Conservation (phyloP, 2,113 vertebrate species). For the Oreamnos americanus region DNA sequence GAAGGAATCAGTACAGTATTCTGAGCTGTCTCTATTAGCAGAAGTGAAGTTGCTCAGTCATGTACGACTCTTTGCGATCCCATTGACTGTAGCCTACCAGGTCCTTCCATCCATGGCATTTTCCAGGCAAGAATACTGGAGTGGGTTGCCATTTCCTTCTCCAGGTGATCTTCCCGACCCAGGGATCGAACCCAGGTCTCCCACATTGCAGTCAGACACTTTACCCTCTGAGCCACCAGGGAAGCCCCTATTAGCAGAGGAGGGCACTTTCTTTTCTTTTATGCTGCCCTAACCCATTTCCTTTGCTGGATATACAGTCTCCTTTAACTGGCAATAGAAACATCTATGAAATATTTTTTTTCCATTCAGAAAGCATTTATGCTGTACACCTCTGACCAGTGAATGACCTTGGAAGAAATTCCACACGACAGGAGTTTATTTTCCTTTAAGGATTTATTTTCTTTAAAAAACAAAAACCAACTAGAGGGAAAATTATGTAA, state of each 20-base stretch:
- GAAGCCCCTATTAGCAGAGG: not conserved
- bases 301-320: not conserved
- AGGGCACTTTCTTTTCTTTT: not conserved
- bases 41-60: not conserved
- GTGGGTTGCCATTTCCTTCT: not conserved
- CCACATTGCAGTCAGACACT: not conserved
- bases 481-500: not conserved
- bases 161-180: not conserved
- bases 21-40: not conserved
- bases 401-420: not conserved
- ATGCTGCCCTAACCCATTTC: not conserved
- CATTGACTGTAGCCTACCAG: not conserved
- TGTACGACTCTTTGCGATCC: not conserved
- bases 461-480: not conserved
- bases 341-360: not conserved
- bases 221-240: not conserved
- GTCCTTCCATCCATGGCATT: not conserved
- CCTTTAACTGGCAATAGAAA: not conserved
- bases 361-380: conserved; percentile 12
- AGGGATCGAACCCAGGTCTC: not conserved
- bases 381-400: not conserved
- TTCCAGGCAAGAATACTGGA: not conserved
- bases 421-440: not conserved
- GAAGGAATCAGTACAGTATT: not conserved
- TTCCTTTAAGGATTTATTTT: conserved; percentile 14